phyloP scores from a whole-genome alignment of 1,140 invertebrate genomes.

The Brachionus koreanus region DNA sequence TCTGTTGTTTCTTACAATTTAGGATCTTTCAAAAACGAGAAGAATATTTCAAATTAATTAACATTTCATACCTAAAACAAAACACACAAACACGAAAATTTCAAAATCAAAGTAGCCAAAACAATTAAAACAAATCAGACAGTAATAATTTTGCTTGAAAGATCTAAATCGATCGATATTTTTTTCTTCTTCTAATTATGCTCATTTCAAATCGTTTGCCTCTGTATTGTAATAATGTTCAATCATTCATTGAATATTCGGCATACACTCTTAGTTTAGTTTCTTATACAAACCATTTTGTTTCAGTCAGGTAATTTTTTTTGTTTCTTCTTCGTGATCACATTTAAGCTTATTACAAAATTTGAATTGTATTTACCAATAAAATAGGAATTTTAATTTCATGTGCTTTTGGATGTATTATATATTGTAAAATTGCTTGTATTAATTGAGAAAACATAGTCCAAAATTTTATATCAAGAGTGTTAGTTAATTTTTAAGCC shows the following conservation, averaged over 20 bases:
- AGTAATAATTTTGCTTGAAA: background rate
- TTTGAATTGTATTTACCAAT: background rate
- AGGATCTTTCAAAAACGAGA: background rate
- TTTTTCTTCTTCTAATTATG: background rate
- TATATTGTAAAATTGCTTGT: too few species aligned
- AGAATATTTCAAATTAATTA: conserved; percentile 31
- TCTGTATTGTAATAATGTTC: background rate
- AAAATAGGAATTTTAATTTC: too few species aligned
- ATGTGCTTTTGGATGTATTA: too few species aligned
- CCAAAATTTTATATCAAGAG: too few species aligned
- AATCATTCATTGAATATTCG: background rate
- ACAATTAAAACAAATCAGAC: conserved; percentile 26
- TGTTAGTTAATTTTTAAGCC: background rate
- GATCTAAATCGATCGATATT: background rate
- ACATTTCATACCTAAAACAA: conserved; percentile 17
- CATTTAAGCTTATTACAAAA: background rate
- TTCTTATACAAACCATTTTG: background rate
- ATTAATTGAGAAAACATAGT: too few species aligned
- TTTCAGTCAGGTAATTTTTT: background rate
- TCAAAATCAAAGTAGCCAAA: conserved; percentile 15
- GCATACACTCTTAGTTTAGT: background rate
- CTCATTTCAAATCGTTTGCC: background rate
- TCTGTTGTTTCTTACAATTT: background rate
- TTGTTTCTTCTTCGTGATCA: background rate
- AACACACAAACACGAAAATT: background rate